phyloP scores from a whole-genome alignment of 1,140 invertebrate genomes.

The Metopolophium dirhodum region DNA sequence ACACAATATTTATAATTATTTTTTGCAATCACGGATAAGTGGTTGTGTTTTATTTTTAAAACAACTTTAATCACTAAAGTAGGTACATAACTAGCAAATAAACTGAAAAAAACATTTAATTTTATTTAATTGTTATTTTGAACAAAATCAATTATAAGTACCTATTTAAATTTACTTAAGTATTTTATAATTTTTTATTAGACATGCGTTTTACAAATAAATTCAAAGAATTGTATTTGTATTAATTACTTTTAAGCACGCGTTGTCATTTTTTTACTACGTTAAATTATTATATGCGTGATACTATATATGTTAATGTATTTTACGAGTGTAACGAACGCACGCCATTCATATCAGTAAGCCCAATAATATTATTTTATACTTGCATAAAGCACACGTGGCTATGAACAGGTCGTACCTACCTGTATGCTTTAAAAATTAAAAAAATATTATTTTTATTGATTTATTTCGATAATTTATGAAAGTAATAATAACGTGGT shows the following conservation, averaged over 20 bases:
- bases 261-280: neutral
- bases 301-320: too few species aligned
- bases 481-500: neutral
- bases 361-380: too few species aligned
- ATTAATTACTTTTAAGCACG: neutral
- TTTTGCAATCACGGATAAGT: neutral
- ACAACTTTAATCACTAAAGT: neutral
- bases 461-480: neutral
- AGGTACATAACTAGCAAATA: neutral
- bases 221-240: neutral
- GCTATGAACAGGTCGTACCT: too few species aligned
- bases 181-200: neutral
- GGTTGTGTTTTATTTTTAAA: neutral
- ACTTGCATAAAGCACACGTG: too few species aligned
- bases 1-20: neutral
- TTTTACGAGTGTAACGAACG: too few species aligned
- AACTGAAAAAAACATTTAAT: neutral
- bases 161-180: neutral
- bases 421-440: too few species aligned
- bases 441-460: neutral
- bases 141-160: neutral
- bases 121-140: neutral
- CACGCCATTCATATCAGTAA: too few species aligned
- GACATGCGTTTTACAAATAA: neutral
- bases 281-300: too few species aligned